Conservation (phyloP, 2,113 vertebrate genomes). For the Cacatua alba region DNA sequence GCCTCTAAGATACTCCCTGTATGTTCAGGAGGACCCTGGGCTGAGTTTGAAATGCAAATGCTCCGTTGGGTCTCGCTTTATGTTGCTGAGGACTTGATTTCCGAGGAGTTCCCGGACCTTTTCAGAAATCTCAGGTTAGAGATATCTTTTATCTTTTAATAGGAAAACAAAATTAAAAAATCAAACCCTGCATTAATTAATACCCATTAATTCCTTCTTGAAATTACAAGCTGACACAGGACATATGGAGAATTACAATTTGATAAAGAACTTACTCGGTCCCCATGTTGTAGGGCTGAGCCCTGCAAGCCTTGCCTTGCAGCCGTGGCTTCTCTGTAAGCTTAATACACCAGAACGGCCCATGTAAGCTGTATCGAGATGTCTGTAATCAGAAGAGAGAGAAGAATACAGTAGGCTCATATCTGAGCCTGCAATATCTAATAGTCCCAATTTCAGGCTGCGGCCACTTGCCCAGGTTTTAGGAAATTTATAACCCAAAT, state of each 20-base stretch:
- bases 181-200: not conserved
- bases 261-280: not conserved
- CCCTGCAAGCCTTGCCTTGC: not conserved
- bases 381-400: not conserved
- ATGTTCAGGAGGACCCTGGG: not conserved
- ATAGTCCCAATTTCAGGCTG: not conserved
- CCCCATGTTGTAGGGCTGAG: not conserved
- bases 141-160: not conserved
- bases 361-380: fast-evolving
- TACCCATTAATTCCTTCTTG: not conserved
- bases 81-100: not conserved
- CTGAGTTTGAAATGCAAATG: not conserved
- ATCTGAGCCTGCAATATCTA: not conserved
- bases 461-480: not conserved
- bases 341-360: not conserved
- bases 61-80: not conserved
- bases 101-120: not conserved
- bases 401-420: not conserved
- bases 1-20: not conserved
- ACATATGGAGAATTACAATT: not conserved
- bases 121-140: not conserved
- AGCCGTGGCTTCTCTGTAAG: fast-evolving
- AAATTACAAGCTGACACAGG: not conserved
- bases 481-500: not conserved
- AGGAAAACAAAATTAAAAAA: not conserved